Evolutionary conservation across 2,797 vertebrate genomes (phyloP).

Genomic region (Thripadectes ignobilis): DNA sequence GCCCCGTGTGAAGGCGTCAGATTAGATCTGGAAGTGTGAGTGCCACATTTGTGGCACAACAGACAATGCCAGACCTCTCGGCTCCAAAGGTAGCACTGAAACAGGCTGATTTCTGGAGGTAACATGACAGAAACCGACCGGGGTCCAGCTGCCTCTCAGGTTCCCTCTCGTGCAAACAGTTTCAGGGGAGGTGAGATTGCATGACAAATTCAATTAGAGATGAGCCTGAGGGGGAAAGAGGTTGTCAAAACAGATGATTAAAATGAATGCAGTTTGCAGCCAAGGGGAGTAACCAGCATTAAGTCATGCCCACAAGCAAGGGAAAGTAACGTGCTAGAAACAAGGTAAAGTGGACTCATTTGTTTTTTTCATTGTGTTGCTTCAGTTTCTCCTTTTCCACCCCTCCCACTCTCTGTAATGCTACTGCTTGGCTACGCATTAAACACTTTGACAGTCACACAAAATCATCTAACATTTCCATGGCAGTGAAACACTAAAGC

Average conservation of each 20-base stretch:
- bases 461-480: constrained; percentile 70
- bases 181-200: constrained; percentile 41
- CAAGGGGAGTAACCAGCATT: constrained; percentile 43
- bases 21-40: not conserved
- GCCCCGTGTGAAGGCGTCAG: not conserved
- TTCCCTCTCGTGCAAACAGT: not conserved
- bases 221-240: constrained; percentile 30
- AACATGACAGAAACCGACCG: not conserved
- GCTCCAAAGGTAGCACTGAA: not conserved
- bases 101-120: not conserved
- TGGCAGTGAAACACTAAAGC: constrained; percentile 60
- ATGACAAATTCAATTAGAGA: constrained; percentile 64
- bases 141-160: constrained; percentile 6
- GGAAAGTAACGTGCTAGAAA: constrained; percentile 28
- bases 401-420: constrained; percentile 54
- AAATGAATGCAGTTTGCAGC: constrained; percentile 37
- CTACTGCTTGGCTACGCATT: constrained; percentile 73
- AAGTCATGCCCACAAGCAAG: constrained; percentile 58
- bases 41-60: not conserved
- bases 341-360: constrained; percentile 4
- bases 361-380: constrained; percentile 33
- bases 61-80: not conserved
- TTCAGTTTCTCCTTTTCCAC: constrained; percentile 33
- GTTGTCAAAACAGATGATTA: constrained; percentile 57
- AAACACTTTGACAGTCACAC: constrained; percentile 61